These are phyloP conservation scores for Ectobius pallidus DNA, from an alignment of 2,888 invertebrate genomes.

Conservation along the genomic window DNA sequence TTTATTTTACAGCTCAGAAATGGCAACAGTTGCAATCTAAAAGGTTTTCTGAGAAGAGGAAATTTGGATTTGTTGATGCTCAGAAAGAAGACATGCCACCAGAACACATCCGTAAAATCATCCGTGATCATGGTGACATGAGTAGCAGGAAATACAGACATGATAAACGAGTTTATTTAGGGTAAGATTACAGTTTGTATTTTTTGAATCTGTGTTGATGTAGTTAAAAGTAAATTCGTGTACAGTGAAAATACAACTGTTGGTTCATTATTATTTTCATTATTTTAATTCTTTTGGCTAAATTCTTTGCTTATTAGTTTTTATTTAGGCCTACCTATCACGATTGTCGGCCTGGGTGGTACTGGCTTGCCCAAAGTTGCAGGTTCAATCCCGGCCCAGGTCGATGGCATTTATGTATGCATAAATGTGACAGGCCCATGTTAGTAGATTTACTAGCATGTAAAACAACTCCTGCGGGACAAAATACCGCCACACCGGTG, in stretches of 20 bases:
- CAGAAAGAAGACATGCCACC: constrained; percentile 99
- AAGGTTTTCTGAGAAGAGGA: constrained; percentile 96
- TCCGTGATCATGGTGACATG: constrained; percentile 99
- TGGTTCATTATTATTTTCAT: neutral
- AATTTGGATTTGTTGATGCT: constrained; percentile 98
- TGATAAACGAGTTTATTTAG: constrained; percentile 97
- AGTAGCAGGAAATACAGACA: constrained; percentile 98
- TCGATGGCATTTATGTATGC: too few relatives aligned
- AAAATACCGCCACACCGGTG: too few relatives aligned
- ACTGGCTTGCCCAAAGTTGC: too few relatives aligned
- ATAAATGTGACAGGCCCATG: too few relatives aligned
- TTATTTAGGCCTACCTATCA: too few relatives aligned
- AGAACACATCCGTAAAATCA: constrained; percentile 98
- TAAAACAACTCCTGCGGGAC: too few relatives aligned
- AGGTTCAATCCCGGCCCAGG: too few relatives aligned
- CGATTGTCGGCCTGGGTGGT: too few relatives aligned
- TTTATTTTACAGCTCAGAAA: constrained; percentile 91
- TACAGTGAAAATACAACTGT: too few relatives aligned
- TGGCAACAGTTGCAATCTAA: constrained; percentile 99
- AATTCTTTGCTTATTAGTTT: too few relatives aligned
- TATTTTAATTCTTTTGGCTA: neutral
- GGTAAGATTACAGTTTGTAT: constrained; percentile 57
- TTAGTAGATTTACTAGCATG: too few relatives aligned
- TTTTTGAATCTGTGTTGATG: neutral
- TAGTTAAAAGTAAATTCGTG: too few relatives aligned